These are phyloP conservation scores for Megaceryle maxima DNA, from an alignment of 2,113 vertebrate genomes.

Conservation along the genomic window DNA sequence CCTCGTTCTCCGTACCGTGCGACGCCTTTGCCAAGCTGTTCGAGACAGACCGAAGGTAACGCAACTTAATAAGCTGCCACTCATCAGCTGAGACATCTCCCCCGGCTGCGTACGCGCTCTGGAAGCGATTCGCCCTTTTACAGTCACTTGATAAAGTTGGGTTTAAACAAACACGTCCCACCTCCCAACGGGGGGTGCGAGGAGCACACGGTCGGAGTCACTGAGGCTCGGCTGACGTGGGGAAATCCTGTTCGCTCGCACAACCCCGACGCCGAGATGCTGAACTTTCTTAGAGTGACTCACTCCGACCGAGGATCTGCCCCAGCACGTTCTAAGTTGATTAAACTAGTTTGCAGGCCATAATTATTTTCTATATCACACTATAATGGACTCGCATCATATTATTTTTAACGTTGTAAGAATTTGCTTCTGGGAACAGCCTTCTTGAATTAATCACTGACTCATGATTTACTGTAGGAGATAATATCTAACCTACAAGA, in stretches of 20 bases:
- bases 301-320: background rate
- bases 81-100: slow-evolving; percentile 7
- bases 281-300: background rate
- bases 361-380: slow-evolving; percentile 55
- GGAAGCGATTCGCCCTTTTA: background rate
- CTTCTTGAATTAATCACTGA: slow-evolving; percentile 60
- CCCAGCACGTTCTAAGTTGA: slow-evolving; percentile 9
- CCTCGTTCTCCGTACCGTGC: background rate
- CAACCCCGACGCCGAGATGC: background rate
- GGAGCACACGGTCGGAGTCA: background rate
- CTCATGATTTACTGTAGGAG: slow-evolving; percentile 56
- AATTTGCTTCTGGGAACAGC: slow-evolving; percentile 66
- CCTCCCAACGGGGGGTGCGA: background rate
- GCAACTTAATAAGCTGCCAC: background rate
- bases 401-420: slow-evolving; percentile 57
- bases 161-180: background rate
- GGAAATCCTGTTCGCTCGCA: background rate
- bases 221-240: background rate
- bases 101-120: background rate
- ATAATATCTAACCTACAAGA: slow-evolving; percentile 54
- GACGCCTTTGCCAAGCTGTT: background rate
- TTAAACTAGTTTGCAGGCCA: slow-evolving; percentile 45
- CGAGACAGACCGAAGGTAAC: background rate
- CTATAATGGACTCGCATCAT: slow-evolving; percentile 7
- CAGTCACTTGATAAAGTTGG: background rate